A percentile compares a stretch with the other conserved stretches of the same genome.
phyloP scores from a whole-genome alignment of 2,888 invertebrate genomes.

The Trichopria drosophilae region DNA sequence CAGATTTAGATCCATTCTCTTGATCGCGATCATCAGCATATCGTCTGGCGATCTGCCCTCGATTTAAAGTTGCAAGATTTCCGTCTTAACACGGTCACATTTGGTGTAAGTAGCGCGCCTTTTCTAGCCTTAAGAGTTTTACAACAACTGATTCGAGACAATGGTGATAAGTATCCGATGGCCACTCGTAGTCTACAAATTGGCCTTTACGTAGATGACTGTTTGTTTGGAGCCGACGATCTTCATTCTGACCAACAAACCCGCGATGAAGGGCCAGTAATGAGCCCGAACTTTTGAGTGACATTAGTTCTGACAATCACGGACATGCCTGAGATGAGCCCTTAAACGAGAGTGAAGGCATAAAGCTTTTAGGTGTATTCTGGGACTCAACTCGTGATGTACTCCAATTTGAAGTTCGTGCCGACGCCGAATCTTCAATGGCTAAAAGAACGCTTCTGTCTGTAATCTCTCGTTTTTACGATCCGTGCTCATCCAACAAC shows the following conservation, averaged over 20 bases:
- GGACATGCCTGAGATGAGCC: conserved; percentile 13
- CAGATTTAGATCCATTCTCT: conserved; percentile 2
- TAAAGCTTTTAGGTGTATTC: too few relatives aligned
- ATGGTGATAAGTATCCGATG: conserved; percentile 11
- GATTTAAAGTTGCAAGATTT: background rate
- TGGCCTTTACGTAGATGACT: conserved; percentile 19
- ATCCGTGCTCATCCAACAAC: too few relatives aligned
- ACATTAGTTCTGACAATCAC: conserved; percentile 11
- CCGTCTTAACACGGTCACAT: conserved; percentile 7
- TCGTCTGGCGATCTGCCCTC: conserved; percentile 1
- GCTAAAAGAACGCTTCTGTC: too few relatives aligned
- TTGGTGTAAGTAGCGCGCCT: conserved; percentile 36
- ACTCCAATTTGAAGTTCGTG: too few relatives aligned
- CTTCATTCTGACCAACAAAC: background rate
- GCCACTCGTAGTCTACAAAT: conserved; percentile 2
- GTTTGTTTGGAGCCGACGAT: conserved; percentile 17
- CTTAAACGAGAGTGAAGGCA: too few relatives aligned
- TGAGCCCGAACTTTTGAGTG: background rate
- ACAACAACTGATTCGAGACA: conserved; percentile 30
- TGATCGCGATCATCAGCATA: conserved; percentile 1
- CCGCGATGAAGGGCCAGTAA: conserved; percentile 29
- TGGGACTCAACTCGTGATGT: too few relatives aligned
- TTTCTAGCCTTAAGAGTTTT: conserved; percentile 34
- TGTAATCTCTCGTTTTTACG: too few relatives aligned
- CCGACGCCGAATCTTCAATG: too few relatives aligned